Conservation (phyloP, 2,797 vertebrate genomes). For the Crocidura indochinensis region DNA sequence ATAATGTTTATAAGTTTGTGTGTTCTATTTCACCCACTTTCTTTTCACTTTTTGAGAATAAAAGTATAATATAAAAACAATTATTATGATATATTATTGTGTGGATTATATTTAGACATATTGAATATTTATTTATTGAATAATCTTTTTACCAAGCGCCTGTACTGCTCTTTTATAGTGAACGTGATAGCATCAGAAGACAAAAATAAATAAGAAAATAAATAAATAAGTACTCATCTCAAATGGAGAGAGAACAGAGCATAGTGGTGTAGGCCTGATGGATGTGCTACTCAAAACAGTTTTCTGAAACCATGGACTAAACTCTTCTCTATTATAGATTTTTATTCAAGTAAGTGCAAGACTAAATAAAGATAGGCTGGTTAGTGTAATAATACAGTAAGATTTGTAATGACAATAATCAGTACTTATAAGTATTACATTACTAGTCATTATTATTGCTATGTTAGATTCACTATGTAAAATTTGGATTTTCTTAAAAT, state of each 20-base stretch:
- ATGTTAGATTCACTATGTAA: neutral
- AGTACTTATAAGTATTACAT: neutral
- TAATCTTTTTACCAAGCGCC: neutral
- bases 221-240: neutral
- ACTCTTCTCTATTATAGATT: neutral
- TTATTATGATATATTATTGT: conserved; percentile 8
- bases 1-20: neutral
- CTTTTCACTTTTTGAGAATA: conserved; percentile 18
- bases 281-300: neutral
- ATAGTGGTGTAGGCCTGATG: neutral
- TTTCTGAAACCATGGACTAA: neutral
- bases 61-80: conserved; percentile 52
- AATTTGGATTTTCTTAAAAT: neutral
- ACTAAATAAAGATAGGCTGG: conserved; percentile 9
- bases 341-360: neutral
- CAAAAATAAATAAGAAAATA: neutral
- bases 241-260: neutral
- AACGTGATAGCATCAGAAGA: neutral
- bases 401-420: neutral
- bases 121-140: conserved; percentile 17
- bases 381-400: neutral
- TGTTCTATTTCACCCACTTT: neutral
- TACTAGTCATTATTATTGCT: neutral
- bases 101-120: neutral
- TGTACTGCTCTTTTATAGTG: neutral